phyloP scores from a whole-genome alignment of 2,113 vertebrate genomes.

The Gnathonemus echidnorhynchus region DNA sequence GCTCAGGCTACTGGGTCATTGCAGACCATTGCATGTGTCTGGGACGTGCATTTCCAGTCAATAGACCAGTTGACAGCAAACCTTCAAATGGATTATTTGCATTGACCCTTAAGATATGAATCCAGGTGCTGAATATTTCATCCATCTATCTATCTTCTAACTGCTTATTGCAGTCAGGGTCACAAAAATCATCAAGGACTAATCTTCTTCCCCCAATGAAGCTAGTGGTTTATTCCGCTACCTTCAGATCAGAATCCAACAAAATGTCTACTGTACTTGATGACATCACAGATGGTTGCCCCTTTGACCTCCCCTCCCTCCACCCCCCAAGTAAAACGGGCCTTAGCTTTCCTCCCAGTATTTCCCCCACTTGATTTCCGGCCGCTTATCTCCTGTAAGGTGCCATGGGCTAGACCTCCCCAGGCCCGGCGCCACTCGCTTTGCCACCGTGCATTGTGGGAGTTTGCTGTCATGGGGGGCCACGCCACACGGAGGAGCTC shows the following conservation, averaged over 20 bases:
- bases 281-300: too few species aligned
- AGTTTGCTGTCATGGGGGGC: conserved; percentile 21
- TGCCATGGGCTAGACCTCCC: conserved; percentile 43
- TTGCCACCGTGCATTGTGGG: not conserved
- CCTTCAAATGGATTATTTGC: not conserved
- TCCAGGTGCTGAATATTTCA: not conserved
- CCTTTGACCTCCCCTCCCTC: not conserved
- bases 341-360: not conserved
- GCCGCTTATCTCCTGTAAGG: conserved; percentile 29
- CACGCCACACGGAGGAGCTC: conserved; percentile 38
- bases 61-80: not conserved
- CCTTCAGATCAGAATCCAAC: too few species aligned
- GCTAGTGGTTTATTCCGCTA: too few species aligned
- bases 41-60: not conserved
- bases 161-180: not conserved
- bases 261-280: too few species aligned
- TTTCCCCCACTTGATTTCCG: not conserved
- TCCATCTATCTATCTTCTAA: not conserved
- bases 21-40: not conserved
- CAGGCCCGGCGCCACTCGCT: not conserved
- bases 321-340: not conserved
- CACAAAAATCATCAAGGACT: not conserved
- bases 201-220: too few species aligned
- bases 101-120: not conserved
- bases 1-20: not conserved